Base-by-base conservation (phyloP, 2,797 vertebrate genomes). In the Knipowitschia caucasica region DNA sequence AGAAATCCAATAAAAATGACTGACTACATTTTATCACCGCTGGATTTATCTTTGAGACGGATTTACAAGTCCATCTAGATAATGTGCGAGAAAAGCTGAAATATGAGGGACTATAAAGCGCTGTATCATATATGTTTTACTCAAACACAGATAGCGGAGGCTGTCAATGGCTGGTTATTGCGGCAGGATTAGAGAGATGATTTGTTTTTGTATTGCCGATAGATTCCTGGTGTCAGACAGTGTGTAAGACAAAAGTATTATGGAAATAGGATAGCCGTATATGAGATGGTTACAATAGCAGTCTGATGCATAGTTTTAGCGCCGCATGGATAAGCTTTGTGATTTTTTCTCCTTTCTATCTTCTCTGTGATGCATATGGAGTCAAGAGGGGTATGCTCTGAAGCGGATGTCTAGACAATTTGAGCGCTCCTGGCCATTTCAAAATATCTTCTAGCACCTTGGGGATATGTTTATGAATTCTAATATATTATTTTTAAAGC, bases 1-100 rank as follows among this genome's bases (percentile, higher is more conserved):
- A 56, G 71, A 79, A 85, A 87, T 86, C 77, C 83, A 86, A 88
- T 88, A 83, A 85, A 84, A 74, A 85, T 87, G 80, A 86, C 82
- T 78, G 81, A 86, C 82, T 80, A 64, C 68, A 59, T 80, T 80
- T 85, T 82, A 85, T 80, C 78, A 78, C 77, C 26, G 51, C 38
- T 24, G 70, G 75, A 79, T 83, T 80, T 84, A 83, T 85, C 75
- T 80, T 77, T 73, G 46, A 46, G 54, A 52, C 40, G 67, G 77
- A 85, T 85, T 84, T 83, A 83, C 77, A 82, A 69, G 71, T 74
- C 65, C 64, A 35, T 56, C 50, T 62, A 31, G 73, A 76, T 81
- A 79, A 78, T 79, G 65, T 54, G 67, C 11, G 14, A 47, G 62
- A 56, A 63, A 65, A 44, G 59, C 60, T 56, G 58, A 73, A 77